Conservation (phyloP, 2,113 vertebrate species). For the Pitta sordida region DNA sequence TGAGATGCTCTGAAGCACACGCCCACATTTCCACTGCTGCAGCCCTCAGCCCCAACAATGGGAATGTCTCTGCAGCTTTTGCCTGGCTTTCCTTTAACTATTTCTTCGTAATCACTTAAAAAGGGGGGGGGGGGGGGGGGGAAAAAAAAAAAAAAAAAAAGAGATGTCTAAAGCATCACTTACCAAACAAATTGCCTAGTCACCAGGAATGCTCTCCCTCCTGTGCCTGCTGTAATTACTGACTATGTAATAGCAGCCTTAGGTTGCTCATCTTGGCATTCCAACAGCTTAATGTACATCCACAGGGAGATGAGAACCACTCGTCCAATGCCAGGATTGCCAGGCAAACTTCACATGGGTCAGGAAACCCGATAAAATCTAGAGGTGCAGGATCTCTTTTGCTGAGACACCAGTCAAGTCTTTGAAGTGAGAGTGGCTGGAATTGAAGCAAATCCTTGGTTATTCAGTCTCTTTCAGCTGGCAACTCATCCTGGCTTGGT, state of each 20-base stretch:
- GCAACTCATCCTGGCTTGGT: background rate
- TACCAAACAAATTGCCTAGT: background rate
- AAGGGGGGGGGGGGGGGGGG: too few relatives aligned
- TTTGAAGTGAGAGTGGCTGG: background rate
- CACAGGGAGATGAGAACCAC: background rate
- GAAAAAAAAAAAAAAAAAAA: fast-evolving
- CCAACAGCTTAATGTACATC: background rate
- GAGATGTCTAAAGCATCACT: background rate
- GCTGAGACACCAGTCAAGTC: background rate
- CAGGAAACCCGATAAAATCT: background rate
- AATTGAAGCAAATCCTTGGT: background rate
- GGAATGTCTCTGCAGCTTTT: background rate
- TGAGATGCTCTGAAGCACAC: background rate
- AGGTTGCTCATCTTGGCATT: background rate
- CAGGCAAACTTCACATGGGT: background rate
- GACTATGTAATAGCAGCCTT: background rate
- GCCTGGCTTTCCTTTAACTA: background rate
- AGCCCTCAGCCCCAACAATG: background rate
- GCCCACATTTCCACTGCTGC: background rate
- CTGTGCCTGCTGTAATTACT: background rate
- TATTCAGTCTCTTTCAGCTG: background rate
- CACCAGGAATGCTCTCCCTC: background rate
- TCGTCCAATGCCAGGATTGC: background rate
- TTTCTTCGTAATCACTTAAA: background rate
- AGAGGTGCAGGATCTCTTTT: background rate